Conservation (phyloP, 2,888 invertebrate genomes). For the Diadegma fenestrale region DNA sequence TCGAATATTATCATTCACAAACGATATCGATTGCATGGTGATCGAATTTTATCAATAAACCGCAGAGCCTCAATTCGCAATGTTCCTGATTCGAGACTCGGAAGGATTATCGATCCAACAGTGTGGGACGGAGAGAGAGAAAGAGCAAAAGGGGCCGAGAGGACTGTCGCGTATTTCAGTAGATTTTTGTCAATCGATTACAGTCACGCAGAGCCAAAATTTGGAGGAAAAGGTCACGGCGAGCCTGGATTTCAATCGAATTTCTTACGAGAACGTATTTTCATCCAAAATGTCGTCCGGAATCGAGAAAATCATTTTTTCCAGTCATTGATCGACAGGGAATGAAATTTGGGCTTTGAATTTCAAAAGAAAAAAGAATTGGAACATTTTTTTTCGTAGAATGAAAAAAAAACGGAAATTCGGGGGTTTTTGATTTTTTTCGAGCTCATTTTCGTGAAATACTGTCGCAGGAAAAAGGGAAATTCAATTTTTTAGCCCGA, state of each 20-base stretch:
- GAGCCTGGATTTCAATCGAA: neutral
- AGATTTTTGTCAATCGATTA: slow-evolving; percentile 13
- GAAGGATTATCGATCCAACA: slow-evolving; percentile 63
- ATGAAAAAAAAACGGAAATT: too few species aligned
- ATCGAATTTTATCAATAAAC: slow-evolving; percentile 54
- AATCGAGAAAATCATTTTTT: too few species aligned
- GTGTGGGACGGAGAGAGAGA: neutral
- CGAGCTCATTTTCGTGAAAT: too few species aligned
- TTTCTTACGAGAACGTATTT: neutral
- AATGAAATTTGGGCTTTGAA: too few species aligned
- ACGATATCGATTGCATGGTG: neutral
- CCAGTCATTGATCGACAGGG: too few species aligned
- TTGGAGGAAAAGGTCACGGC: neutral
- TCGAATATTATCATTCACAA: neutral
- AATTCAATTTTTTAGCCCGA: too few species aligned
- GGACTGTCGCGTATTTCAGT: neutral
- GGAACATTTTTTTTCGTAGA: too few species aligned
- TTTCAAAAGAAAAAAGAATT: too few species aligned
- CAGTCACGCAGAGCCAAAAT: neutral
- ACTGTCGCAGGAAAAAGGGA: too few species aligned
- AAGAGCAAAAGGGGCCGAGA: neutral
- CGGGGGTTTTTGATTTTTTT: too few species aligned
- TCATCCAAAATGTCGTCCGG: neutral
- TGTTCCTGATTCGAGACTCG: slow-evolving; percentile 47
- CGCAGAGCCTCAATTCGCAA: slow-evolving; percentile 4